Percentiles rank a stretch among this genome's conserved stretches.
These are phyloP conservation scores for Dolomedes plantarius DNA, from an alignment of 2,888 invertebrate genomes.

Conservation along the genomic window DNA sequence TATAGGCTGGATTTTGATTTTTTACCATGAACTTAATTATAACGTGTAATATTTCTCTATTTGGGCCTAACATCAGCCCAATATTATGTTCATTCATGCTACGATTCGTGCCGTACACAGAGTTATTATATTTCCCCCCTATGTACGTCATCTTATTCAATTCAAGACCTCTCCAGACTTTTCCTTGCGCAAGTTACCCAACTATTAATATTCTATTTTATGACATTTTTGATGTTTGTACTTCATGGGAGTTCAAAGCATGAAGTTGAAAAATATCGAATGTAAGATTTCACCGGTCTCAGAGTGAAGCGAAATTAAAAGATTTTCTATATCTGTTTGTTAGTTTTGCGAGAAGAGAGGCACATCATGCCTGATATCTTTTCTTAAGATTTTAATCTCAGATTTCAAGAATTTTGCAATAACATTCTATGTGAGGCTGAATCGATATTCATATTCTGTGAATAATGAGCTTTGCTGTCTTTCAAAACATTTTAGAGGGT, in stretches of 20 bases:
- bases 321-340: conserved; percentile 5
- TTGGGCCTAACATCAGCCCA: no score
- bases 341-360: background rate
- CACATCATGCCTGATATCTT: background rate
- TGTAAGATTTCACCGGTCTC: background rate
- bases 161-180: background rate
- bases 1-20: no score
- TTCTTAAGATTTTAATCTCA: conserved; percentile 40
- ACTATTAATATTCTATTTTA: background rate
- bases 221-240: conserved; percentile 7
- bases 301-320: conserved; percentile 6
- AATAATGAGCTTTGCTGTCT: background rate
- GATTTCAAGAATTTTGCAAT: conserved; percentile 23
- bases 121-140: no score
- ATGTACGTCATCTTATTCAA: background rate
- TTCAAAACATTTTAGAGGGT: background rate
- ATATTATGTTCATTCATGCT: no score
- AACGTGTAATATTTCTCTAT: no score
- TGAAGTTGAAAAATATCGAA: conserved; percentile 9
- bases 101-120: no score
- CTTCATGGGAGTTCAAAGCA: background rate
- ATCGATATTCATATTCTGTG: conserved; percentile 23
- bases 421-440: conserved; percentile 26
- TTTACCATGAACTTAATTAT: no score
- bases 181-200: background rate